These are phyloP conservation scores for Tetragnatha montana DNA, from an alignment of 2,888 invertebrate genomes.

Conservation along the genomic window DNA sequence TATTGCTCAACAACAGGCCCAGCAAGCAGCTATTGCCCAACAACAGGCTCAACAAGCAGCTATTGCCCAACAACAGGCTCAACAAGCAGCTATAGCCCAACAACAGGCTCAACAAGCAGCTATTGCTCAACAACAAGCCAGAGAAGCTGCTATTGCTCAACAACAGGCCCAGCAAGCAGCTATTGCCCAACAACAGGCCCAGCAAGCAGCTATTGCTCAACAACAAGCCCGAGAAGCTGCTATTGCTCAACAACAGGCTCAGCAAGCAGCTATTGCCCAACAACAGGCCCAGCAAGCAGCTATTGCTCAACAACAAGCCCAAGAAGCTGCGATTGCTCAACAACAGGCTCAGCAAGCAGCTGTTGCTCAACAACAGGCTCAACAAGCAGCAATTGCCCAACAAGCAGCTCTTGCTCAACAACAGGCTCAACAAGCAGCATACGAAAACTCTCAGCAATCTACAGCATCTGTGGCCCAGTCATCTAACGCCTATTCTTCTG, in stretches of 20 bases:
- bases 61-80: neutral
- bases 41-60: constrained; percentile 8
- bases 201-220: neutral
- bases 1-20: neutral
- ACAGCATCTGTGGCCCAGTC: neutral
- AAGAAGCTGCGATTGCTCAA: neutral
- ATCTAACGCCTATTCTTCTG: neutral
- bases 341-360: neutral
- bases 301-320: neutral
- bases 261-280: neutral
- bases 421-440: neutral
- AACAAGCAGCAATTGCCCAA: neutral
- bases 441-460: too few relatives aligned
- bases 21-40: neutral
- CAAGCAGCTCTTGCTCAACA: neutral
- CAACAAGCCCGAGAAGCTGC: neutral
- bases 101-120: neutral
- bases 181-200: neutral
- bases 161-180: neutral
- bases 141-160: neutral
- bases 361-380: neutral
- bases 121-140: neutral
- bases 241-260: neutral
- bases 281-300: neutral
- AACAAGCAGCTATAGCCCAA: neutral